Percentiles rank a stretch among this genome's conserved stretches.
Conservation (phyloP, 2,888 invertebrate genomes). For the Eristalis tenax region DNA sequence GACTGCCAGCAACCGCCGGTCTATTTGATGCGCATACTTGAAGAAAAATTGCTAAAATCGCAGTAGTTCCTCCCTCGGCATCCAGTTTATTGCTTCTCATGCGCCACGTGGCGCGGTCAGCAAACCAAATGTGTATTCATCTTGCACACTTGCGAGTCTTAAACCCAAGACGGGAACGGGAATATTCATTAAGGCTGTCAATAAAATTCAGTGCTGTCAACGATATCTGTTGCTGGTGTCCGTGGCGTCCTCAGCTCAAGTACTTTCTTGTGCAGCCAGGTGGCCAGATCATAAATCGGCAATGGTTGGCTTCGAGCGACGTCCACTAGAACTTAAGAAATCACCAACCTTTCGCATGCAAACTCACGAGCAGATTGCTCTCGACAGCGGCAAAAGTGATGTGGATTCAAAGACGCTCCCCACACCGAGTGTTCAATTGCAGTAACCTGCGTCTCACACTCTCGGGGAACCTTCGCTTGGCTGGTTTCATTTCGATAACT, state of each 20-base stretch:
- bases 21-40: too few species aligned
- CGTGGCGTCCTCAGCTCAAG: background rate
- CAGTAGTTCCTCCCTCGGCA: too few species aligned
- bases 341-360: background rate
- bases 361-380: background rate
- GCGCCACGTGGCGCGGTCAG: background rate
- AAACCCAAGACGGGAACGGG: background rate
- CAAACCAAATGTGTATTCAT: too few species aligned
- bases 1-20: too few species aligned
- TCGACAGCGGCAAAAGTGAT: background rate
- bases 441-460: background rate
- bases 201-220: background rate
- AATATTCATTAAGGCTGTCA: background rate
- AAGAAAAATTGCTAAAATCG: too few species aligned
- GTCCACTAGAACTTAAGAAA: background rate
- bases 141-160: background rate
- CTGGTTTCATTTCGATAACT: background rate
- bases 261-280: background rate
- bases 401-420: background rate
- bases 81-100: background rate
- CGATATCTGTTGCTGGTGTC: background rate
- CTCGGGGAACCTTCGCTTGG: conserved; percentile 1
- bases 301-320: background rate
- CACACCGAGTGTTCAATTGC: background rate
- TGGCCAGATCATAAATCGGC: background rate